Conservation (phyloP, 2,888 invertebrate genomes). For the Halictus quadricinctus region DNA sequence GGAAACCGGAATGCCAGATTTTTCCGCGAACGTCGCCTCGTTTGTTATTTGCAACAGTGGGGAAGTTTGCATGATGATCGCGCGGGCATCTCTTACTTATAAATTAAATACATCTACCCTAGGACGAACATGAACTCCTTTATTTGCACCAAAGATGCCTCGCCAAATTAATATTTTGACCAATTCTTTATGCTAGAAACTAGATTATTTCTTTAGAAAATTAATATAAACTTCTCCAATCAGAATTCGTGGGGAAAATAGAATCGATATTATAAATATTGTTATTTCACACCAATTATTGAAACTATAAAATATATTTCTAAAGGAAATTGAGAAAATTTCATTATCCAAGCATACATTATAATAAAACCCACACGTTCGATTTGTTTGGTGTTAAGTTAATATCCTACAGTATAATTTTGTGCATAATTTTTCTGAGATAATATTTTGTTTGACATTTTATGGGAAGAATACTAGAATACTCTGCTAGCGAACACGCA, state of each 20-base stretch:
- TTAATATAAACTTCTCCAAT: too few relatives aligned
- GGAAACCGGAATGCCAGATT: constrained; percentile 64
- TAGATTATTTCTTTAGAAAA: too few relatives aligned
- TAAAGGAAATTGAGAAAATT: too few relatives aligned
- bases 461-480: too few relatives aligned
- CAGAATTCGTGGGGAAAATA: background rate
- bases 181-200: background rate
- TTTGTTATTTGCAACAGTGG: constrained; percentile 57
- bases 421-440: too few relatives aligned
- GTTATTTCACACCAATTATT: background rate
- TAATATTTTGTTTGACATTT: too few relatives aligned
- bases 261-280: background rate
- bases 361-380: too few relatives aligned
- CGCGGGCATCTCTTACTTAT: background rate
- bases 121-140: background rate
- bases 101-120: constrained; percentile 9
- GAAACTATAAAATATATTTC: too few relatives aligned
- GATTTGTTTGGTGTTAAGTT: too few relatives aligned
- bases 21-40: constrained; percentile 51
- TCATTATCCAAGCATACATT: too few relatives aligned
- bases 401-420: too few relatives aligned
- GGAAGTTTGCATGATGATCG: constrained; percentile 20
- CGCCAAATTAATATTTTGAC: background rate
- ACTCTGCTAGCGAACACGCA: too few relatives aligned
- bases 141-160: background rate